phyloP scores from a whole-genome alignment of 2,888 invertebrate species.

The Nephrotoma flavescens region DNA sequence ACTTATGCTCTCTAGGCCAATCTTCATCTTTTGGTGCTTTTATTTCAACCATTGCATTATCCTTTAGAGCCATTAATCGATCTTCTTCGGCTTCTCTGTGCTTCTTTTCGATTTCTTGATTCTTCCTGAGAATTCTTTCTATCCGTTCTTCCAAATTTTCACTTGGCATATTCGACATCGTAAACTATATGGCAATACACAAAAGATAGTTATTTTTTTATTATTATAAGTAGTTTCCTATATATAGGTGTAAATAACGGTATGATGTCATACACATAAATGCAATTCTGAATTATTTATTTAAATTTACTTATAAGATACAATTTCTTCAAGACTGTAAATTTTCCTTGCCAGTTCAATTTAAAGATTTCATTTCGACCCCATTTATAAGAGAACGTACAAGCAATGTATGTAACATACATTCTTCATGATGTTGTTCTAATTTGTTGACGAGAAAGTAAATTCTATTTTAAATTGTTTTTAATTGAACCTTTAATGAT shows the following conservation, averaged over 20 bases:
- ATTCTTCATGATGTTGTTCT: not conserved
- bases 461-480: not conserved
- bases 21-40: slow-evolving; percentile 25
- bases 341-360: not conserved
- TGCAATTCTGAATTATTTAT: not conserved
- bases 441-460: not conserved
- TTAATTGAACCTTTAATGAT: not conserved
- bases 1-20: slow-evolving; percentile 33
- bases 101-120: slow-evolving; percentile 16
- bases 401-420: not conserved
- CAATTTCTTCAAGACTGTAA: not conserved
- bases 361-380: not conserved
- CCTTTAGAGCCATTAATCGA: slow-evolving; percentile 30
- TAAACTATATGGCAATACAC: not conserved
- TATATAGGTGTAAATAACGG: not conserved
- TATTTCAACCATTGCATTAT: slow-evolving; percentile 30
- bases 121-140: slow-evolving; percentile 15
- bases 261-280: not conserved
- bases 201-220: not conserved
- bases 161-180: slow-evolving; percentile 11
- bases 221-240: not conserved
- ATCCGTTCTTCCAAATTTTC: slow-evolving; percentile 16
- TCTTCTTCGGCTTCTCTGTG: slow-evolving; percentile 31
- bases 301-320: not conserved
- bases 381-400: not conserved